Conservation (phyloP, 1,140 invertebrate genomes). For the Lerema accius region DNA sequence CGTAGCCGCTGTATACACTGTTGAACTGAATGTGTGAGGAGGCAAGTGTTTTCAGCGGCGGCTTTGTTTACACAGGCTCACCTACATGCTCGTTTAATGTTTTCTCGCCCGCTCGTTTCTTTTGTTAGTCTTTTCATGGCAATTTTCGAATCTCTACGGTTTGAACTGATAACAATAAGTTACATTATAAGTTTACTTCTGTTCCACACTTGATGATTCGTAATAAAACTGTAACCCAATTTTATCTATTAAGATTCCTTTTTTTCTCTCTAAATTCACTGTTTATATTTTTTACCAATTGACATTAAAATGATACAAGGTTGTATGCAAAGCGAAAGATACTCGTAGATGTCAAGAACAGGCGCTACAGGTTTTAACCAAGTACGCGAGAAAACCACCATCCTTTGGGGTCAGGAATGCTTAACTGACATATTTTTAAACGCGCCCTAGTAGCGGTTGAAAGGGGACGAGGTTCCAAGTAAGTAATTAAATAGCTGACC, state of each 20-base stretch:
- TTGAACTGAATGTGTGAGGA: slow-evolving; percentile 25
- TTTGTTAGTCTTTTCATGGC: slow-evolving; percentile 10
- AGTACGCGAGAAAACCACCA: slow-evolving; percentile 5
- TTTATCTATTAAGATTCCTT: too few species aligned
- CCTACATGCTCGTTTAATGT: slow-evolving; percentile 4
- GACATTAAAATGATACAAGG: slow-evolving; percentile 4
- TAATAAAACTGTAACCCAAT: neutral
- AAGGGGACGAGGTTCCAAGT: slow-evolving; percentile 19
- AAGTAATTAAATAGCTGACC: slow-evolving; percentile 28
- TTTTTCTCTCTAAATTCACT: neutral
- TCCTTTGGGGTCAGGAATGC: slow-evolving; percentile 11
- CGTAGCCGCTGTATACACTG: slow-evolving; percentile 22
- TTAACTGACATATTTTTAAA: slow-evolving; percentile 31
- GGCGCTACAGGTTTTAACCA: slow-evolving; percentile 26
- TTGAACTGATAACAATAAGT: neutral
- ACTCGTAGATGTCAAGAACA: slow-evolving; percentile 23
- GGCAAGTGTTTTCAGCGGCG: slow-evolving; percentile 29
- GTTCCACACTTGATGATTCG: too few species aligned
- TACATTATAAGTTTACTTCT: too few species aligned
- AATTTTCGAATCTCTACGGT: neutral
- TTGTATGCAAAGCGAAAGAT: slow-evolving; percentile 8
- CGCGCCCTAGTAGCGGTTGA: slow-evolving; percentile 16
- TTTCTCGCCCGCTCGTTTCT: slow-evolving; percentile 11
- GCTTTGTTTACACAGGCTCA: slow-evolving; percentile 20
- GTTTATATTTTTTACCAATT: slow-evolving; percentile 5